A percentile compares a stretch with the other conserved stretches of the same genome.
phyloP scores from a whole-genome alignment of 2,113 vertebrate species.

The Pelmatolapia mariae region DNA sequence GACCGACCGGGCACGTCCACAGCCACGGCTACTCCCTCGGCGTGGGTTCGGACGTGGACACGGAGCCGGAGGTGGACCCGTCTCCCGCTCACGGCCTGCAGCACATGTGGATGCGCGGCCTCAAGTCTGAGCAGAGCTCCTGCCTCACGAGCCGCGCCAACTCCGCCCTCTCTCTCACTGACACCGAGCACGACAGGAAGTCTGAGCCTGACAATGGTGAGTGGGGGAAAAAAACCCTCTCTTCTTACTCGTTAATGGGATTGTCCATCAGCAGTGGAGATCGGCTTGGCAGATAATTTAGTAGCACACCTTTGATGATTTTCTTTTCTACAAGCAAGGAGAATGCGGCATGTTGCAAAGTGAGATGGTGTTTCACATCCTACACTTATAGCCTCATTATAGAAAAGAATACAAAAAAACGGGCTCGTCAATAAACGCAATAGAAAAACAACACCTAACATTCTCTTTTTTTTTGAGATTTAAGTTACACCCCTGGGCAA shows the following conservation, averaged over 20 bases:
- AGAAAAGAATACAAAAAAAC: background rate
- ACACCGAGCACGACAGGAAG: slow-evolving; percentile 95
- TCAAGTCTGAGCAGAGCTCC: slow-evolving; percentile 93
- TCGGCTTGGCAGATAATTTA: background rate
- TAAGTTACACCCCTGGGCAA: slow-evolving; percentile 21
- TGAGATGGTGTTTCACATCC: background rate
- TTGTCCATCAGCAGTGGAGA: background rate
- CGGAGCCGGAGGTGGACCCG: slow-evolving; percentile 84
- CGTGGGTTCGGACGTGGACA: slow-evolving; percentile 86
- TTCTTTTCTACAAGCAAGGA: background rate
- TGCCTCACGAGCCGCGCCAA: slow-evolving; percentile 93
- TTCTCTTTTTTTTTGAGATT: slow-evolving; percentile 12
- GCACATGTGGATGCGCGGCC: slow-evolving; percentile 91
- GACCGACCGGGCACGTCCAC: slow-evolving; percentile 53
- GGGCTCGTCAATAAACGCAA: background rate
- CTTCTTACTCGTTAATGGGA: background rate
- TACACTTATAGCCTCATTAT: background rate
- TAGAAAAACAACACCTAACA: slow-evolving; percentile 26
- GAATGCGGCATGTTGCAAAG: background rate
- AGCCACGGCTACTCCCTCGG: slow-evolving; percentile 83
- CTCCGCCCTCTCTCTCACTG: slow-evolving; percentile 90
- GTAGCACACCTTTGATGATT: background rate
- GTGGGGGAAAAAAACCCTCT: background rate
- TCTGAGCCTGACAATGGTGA: slow-evolving; percentile 96
- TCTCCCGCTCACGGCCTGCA: slow-evolving; percentile 85